A percentile compares a stretch with the other conserved stretches of the same genome.
phyloP scores from a whole-genome alignment of 1,140 invertebrate species.

The Vanessa tameamea region DNA sequence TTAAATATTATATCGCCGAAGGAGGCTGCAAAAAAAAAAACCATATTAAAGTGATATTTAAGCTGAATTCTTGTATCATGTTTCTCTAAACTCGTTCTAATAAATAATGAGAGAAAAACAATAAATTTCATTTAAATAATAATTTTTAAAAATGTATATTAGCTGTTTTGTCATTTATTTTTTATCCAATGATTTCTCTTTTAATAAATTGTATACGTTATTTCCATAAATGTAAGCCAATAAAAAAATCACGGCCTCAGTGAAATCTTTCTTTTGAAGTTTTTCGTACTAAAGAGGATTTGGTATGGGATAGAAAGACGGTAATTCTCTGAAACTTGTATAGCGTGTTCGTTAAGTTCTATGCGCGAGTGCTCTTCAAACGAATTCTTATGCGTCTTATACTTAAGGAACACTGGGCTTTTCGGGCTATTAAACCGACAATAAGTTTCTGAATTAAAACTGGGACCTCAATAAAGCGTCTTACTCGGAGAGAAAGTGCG shows the following conservation, averaged over 20 bases:
- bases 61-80: too few relatives aligned
- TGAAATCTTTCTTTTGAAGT: slow-evolving; percentile 1
- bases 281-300: background rate
- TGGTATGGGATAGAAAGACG: slow-evolving; percentile 1
- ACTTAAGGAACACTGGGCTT: slow-evolving; percentile 10
- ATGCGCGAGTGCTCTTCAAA: slow-evolving; percentile 1
- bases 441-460: slow-evolving; percentile 24
- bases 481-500: slow-evolving; percentile 7
- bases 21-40: too few relatives aligned
- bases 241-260: background rate
- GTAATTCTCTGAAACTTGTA: slow-evolving; percentile 15
- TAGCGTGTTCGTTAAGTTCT: slow-evolving; percentile 7
- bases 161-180: too few relatives aligned
- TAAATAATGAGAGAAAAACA: too few relatives aligned
- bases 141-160: too few relatives aligned
- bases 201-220: background rate
- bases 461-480: slow-evolving; percentile 17
- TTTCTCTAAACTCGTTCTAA: too few relatives aligned
- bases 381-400: slow-evolving; percentile 7
- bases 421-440: slow-evolving; percentile 19
- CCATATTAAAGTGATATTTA: too few relatives aligned
- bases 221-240: slow-evolving; percentile 1
- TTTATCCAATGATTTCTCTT: background rate
- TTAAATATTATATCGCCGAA: too few relatives aligned
- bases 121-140: too few relatives aligned